Conservation (phyloP, 1,140 invertebrate species). For the Calephelis virginiensis region DNA sequence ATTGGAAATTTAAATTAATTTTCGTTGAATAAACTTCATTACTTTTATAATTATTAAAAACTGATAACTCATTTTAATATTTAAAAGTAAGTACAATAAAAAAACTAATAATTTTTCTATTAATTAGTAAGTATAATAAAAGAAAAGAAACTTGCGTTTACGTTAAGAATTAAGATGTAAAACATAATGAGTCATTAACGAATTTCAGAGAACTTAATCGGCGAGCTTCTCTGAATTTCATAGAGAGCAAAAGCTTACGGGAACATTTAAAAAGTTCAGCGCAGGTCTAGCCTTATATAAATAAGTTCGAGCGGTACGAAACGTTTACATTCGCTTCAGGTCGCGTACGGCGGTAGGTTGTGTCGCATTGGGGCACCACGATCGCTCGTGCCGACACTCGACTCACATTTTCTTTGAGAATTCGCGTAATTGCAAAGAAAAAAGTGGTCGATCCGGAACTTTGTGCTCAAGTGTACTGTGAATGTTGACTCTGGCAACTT, state of each 20-base stretch:
- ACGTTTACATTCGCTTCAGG: slow-evolving; percentile 51
- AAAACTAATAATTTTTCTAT: too few species aligned
- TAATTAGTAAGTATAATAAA: not conserved
- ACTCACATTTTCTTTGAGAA: slow-evolving; percentile 72
- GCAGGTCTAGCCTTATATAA: slow-evolving; percentile 47
- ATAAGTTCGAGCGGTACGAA: slow-evolving; percentile 36
- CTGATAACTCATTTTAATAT: too few species aligned
- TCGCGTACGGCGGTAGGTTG: slow-evolving; percentile 69
- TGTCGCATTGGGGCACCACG: slow-evolving; percentile 60
- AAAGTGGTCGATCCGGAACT: slow-evolving; percentile 59
- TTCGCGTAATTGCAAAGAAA: slow-evolving; percentile 74
- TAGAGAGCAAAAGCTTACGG: slow-evolving; percentile 31
- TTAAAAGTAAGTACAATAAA: too few species aligned
- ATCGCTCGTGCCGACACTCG: slow-evolving; percentile 61
- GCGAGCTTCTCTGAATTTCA: slow-evolving; percentile 12
- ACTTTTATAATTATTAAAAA: too few species aligned
- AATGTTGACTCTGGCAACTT: slow-evolving; percentile 32
- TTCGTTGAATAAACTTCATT: too few species aligned
- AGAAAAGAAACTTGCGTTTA: not conserved
- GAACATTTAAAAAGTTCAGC: slow-evolving; percentile 42
- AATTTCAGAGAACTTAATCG: slow-evolving; percentile 10
- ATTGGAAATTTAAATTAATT: too few species aligned
- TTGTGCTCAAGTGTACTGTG: slow-evolving; percentile 68
- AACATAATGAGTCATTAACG: slow-evolving; percentile 2
- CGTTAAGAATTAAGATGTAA: slow-evolving; percentile 1